A percentile compares a stretch with the other conserved stretches of the same genome.
Evolutionary conservation across 2,888 invertebrate species (phyloP).

Genomic region (Lasioglossum vierecki): DNA sequence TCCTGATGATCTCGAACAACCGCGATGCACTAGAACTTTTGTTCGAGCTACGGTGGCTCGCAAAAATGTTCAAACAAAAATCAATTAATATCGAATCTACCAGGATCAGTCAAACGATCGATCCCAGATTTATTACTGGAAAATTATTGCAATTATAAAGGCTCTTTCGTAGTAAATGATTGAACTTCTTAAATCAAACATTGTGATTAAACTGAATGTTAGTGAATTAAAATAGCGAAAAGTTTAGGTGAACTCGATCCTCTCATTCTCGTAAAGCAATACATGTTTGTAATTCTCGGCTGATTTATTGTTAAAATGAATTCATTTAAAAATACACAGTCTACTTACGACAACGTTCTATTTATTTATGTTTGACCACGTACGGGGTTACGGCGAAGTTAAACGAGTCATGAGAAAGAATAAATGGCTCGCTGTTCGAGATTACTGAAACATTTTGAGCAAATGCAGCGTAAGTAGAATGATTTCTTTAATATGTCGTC

Average conservation of each 20-base stretch:
- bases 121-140: no score
- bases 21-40: background rate
- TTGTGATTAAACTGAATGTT: no score
- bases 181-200: no score
- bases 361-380: background rate
- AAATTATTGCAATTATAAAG: no score
- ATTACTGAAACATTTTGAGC: conserved; percentile 8
- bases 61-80: background rate
- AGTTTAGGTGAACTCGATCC: no score
- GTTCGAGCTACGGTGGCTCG: background rate
- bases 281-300: background rate
- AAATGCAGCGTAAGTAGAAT: conserved; percentile 4
- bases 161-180: no score
- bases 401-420: background rate
- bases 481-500: conserved; percentile 26
- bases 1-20: background rate
- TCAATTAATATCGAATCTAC: background rate
- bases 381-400: background rate
- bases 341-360: background rate
- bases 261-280: background rate
- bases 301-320: background rate
- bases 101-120: background rate
- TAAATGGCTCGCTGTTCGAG: conserved; percentile 20
- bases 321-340: background rate
- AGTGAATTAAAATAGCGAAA: no score